Evolutionary conservation across 2,113 vertebrate genomes (phyloP).

Genomic region (Anhinga rufa): DNA sequence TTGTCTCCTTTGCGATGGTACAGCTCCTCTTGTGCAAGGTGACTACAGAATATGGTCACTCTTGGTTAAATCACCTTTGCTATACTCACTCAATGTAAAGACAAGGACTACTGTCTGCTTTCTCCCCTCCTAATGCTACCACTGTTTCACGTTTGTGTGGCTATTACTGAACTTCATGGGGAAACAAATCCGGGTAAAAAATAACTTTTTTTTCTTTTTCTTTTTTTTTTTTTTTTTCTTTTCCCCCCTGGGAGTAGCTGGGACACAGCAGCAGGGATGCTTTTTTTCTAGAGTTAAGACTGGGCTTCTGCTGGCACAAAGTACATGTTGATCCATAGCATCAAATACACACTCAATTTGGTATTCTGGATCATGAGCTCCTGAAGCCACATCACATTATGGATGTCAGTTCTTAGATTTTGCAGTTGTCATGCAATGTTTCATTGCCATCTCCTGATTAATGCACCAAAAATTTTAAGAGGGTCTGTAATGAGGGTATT

Average conservation of each 20-base stretch:
- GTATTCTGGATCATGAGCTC: not conserved
- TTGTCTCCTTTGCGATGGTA: rapidly evolving
- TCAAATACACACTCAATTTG: not conserved
- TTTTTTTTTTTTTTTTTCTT: too few relatives aligned
- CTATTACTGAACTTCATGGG: not conserved
- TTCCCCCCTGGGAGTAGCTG: too few relatives aligned
- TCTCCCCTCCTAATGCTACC: not conserved
- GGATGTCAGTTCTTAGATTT: not conserved
- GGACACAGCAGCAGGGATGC: not conserved
- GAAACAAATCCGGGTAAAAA: not conserved
- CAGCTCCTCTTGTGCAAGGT: not conserved
- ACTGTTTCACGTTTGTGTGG: not conserved
- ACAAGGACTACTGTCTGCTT: not conserved
- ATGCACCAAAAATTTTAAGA: not conserved
- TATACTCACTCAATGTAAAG: not conserved
- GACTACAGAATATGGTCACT: not conserved
- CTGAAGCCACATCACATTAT: not conserved
- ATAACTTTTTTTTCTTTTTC: not conserved
- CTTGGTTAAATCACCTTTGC: not conserved
- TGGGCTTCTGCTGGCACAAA: not conserved
- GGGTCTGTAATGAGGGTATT: not conserved
- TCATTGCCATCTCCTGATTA: not conserved
- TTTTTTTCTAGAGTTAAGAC: not conserved
- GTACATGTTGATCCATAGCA: not conserved
- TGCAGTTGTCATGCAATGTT: not conserved